A percentile compares a stretch with the other conserved stretches of the same genome.
These are phyloP conservation scores for Scyliorhinus canicula DNA, from an alignment of 2,797 vertebrate genomes.

Conservation along the genomic window DNA sequence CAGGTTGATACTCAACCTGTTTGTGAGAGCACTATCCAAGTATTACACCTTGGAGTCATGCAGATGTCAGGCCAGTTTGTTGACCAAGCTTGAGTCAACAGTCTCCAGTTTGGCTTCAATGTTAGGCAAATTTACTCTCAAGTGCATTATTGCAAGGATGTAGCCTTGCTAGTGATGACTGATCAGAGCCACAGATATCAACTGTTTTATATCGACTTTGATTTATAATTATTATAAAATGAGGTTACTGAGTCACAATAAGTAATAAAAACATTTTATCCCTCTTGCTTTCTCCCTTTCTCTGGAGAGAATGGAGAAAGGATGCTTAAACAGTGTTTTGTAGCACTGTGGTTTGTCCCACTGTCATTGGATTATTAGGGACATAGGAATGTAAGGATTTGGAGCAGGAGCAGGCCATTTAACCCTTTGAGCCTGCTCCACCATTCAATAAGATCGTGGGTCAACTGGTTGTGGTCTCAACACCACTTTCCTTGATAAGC, in stretches of 20 bases:
- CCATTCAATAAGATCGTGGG: too few species aligned
- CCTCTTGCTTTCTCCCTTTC: background rate
- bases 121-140: background rate
- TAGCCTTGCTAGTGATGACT: background rate
- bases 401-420: too few species aligned
- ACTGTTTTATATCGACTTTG: background rate
- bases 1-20: background rate
- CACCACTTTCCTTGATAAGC: too few species aligned
- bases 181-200: background rate
- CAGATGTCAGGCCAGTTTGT: background rate
- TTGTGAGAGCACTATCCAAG: background rate
- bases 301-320: background rate
- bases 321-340: background rate
- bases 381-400: too few species aligned
- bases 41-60: background rate
- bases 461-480: too few species aligned
- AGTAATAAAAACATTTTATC: background rate
- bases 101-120: background rate
- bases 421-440: too few species aligned
- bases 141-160: background rate
- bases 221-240: background rate
- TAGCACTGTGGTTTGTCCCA: background rate
- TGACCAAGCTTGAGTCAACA: background rate
- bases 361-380: background rate
- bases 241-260: background rate